Conservation (phyloP, 1,140 invertebrate species). For the Drosophila takahashii region DNA sequence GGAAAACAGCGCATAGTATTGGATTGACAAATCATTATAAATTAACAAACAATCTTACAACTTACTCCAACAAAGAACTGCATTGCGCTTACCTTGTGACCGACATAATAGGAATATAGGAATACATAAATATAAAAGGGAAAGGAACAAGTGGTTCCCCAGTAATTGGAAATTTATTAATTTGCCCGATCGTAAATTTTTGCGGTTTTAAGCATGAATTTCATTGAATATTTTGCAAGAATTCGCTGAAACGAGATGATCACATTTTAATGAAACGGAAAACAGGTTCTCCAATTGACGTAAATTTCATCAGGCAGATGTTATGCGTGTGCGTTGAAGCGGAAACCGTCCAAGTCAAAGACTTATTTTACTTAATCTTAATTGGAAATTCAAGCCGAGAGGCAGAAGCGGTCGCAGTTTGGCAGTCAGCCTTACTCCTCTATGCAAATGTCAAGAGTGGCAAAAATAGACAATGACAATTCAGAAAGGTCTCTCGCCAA, state of each 20-base stretch:
- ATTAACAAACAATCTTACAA: not conserved
- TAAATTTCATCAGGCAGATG: conserved; percentile 51
- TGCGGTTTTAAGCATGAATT: conserved; percentile 44
- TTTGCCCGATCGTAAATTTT: not conserved
- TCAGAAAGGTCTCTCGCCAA: conserved; percentile 67
- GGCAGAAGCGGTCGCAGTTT: conserved; percentile 1
- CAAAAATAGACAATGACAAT: conserved; percentile 75
- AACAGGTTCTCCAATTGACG: conserved; percentile 76
- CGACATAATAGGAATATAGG: not conserved
- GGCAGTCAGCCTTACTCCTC: conserved; percentile 57
- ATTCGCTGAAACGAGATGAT: conserved; percentile 30
- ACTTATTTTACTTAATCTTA: conserved; percentile 68
- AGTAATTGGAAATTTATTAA: conserved; percentile 15
- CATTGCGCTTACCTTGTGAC: not conserved
- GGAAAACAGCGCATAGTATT: too few species aligned
- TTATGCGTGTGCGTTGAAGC: conserved; percentile 39
- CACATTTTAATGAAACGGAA: conserved; percentile 43
- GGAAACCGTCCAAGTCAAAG: conserved; percentile 59
- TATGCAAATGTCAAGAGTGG: conserved; percentile 80
- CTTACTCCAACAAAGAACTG: not conserved
- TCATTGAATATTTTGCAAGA: conserved; percentile 47
- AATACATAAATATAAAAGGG: conserved; percentile 4
- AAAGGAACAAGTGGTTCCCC: conserved; percentile 1
- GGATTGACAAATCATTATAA: too few species aligned
- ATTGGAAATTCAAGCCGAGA: conserved; percentile 62